Conservation (phyloP, 2,797 vertebrate species). For the Scolopax bukidnonensis region DNA sequence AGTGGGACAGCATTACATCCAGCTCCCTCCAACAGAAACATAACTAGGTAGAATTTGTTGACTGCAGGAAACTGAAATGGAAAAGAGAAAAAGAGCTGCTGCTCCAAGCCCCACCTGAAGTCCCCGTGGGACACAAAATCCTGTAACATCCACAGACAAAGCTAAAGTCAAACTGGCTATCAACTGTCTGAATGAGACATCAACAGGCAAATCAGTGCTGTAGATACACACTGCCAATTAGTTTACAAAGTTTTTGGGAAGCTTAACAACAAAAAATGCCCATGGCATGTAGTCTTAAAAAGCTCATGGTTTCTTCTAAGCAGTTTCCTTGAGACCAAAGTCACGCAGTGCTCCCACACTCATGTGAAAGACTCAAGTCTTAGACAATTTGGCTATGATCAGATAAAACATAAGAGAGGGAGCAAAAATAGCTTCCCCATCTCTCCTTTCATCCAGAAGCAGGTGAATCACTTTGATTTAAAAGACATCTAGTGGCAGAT, state of each 20-base stretch:
- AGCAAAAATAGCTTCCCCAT: constrained; percentile 18
- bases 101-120: neutral
- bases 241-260: neutral
- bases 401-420: neutral
- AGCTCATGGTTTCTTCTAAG: neutral
- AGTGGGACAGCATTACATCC: neutral
- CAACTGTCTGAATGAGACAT: neutral
- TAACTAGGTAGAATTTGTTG: neutral
- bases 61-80: neutral
- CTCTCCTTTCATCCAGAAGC: neutral
- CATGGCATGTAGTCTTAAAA: neutral
- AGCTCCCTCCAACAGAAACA: neutral
- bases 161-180: neutral
- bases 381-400: neutral
- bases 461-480: constrained; percentile 11
- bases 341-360: neutral
- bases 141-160: neutral
- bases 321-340: neutral
- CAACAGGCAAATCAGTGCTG: neutral
- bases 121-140: neutral
- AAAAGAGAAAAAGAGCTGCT: neutral
- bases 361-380: neutral
- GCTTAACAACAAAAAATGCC: neutral
- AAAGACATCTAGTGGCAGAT: constrained; percentile 4
- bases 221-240: neutral